Evolutionary conservation across 2,888 invertebrate species (phyloP).

Genomic region (Nymphalis urticae): DNA sequence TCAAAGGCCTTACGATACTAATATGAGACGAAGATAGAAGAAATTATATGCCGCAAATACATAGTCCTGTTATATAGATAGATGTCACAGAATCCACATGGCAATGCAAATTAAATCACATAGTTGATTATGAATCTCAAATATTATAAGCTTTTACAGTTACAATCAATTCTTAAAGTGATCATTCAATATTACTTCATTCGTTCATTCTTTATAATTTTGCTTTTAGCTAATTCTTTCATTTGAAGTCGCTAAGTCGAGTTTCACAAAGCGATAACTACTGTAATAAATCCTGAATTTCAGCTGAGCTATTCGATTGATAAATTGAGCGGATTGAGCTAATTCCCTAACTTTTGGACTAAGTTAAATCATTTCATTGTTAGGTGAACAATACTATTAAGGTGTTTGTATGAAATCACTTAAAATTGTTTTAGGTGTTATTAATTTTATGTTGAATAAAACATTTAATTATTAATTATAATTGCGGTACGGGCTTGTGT

Average conservation of each 20-base stretch:
- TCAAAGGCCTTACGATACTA: no score
- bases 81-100: no score
- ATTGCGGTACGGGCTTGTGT: neutral
- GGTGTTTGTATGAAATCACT: neutral
- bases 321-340: slow-evolving; percentile 15
- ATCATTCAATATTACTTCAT: slow-evolving; percentile 6
- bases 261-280: slow-evolving; percentile 15
- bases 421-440: neutral
- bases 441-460: neutral
- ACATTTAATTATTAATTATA: neutral
- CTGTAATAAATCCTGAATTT: slow-evolving; percentile 13
- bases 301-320: slow-evolving; percentile 14
- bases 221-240: slow-evolving; percentile 8
- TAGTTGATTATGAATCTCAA: no score
- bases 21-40: no score
- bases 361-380: slow-evolving; percentile 12
- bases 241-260: slow-evolving; percentile 10
- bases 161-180: slow-evolving; percentile 1
- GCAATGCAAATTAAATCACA: no score
- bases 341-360: slow-evolving; percentile 10
- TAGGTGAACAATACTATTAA: slow-evolving; percentile 2
- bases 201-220: slow-evolving; percentile 8
- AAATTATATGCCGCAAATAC: no score
- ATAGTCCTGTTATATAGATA: no score
- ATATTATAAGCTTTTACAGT: no score